Evolutionary conservation across 2,797 vertebrate species (phyloP).

Genomic region (Enoplosus armatus): DNA sequence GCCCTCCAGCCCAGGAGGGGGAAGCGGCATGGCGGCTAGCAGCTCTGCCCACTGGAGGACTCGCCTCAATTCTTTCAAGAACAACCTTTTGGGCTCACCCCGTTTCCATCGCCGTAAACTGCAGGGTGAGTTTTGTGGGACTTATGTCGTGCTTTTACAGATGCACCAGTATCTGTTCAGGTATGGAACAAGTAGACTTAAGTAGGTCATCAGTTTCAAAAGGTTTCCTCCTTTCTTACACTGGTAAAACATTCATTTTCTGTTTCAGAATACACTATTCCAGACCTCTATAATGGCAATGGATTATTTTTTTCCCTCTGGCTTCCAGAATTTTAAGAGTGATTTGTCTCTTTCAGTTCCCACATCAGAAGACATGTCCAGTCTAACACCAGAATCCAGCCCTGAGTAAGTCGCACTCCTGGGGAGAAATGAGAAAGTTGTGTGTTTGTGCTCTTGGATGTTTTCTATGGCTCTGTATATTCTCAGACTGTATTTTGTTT

Average conservation of each 20-base stretch:
- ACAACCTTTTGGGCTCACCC: conserved; percentile 94
- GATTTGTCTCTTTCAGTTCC: conserved; percentile 84
- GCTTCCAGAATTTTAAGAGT: conserved; percentile 10
- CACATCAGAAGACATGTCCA: conserved; percentile 96
- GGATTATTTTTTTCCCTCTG: neutral
- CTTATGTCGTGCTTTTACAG: neutral
- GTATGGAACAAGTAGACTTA: neutral
- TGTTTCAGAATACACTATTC: neutral
- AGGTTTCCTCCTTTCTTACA: neutral
- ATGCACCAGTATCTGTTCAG: neutral
- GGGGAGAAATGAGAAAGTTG: neutral
- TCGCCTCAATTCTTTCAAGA: conserved; percentile 95
- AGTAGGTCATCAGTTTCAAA: neutral
- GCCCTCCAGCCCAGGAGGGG: conserved; percentile 89
- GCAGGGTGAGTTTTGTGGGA: conserved; percentile 84
- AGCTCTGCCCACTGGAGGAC: conserved; percentile 95
- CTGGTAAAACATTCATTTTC: neutral
- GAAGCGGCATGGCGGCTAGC: conserved; percentile 88
- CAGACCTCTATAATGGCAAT: neutral
- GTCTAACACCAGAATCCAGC: conserved; percentile 94
- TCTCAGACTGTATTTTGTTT: conserved; percentile 5
- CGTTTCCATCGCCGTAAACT: conserved; percentile 96
- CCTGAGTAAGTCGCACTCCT: conserved; percentile 89
- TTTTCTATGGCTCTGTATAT: neutral
- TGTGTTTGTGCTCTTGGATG: neutral